Evolutionary conservation across 2,113 vertebrate species (phyloP).

Genomic region (Muntiacus muntjak): DNA sequence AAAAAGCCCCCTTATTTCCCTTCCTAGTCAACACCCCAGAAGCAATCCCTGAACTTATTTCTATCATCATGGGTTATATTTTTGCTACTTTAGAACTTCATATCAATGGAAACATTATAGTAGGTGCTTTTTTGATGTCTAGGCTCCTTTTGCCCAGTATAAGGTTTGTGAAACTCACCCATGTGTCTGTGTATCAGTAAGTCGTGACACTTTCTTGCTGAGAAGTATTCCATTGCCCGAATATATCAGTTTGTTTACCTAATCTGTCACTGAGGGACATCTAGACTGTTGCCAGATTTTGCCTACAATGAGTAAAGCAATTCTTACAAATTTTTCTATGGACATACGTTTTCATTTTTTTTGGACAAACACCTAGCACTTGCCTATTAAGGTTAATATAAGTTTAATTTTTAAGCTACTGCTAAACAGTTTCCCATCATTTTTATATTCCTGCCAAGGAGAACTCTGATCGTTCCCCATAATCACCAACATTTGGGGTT

Average conservation of each 20-base stretch:
- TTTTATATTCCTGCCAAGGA: not conserved
- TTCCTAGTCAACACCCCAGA: not conserved
- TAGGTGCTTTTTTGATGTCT: not conserved
- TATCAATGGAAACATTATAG: not conserved
- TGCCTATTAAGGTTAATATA: not conserved
- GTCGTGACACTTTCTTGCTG: not conserved
- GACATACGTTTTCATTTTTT: not conserved
- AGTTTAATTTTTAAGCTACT: constrained; percentile 8
- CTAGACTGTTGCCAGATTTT: not conserved
- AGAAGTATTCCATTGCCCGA: not conserved
- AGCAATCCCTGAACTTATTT: not conserved
- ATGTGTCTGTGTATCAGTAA: not conserved
- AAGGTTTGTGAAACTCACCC: not conserved
- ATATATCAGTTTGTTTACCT: not conserved
- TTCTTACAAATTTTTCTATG: not conserved
- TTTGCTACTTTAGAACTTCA: not conserved
- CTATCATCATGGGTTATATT: not conserved
- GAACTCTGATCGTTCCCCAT: not conserved
- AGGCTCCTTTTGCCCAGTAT: not conserved
- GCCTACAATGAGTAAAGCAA: not conserved
- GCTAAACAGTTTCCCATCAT: not conserved
- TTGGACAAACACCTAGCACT: not conserved
- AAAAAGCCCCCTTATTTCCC: not conserved
- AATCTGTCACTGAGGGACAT: not conserved
- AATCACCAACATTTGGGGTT: not conserved